Conservation (phyloP, 2,113 vertebrate genomes). For the Mormoops blainvillei region DNA sequence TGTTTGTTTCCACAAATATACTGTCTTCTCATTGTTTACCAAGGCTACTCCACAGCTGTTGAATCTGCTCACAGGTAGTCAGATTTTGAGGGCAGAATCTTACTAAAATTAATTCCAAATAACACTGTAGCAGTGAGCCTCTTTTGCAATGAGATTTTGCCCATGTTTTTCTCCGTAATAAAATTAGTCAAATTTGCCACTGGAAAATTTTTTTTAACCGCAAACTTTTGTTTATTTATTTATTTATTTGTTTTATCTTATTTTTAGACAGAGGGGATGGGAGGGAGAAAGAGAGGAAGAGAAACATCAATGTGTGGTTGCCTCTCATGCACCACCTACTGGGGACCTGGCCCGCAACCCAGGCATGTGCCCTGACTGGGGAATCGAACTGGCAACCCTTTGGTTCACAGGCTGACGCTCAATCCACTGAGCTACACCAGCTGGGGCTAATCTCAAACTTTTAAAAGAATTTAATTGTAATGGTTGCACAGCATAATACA, state of each 20-base stretch:
- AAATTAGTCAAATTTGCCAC: constrained; percentile 9
- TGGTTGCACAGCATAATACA: background rate
- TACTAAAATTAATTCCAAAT: background rate
- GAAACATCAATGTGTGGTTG: too few relatives aligned
- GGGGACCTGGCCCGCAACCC: too few relatives aligned
- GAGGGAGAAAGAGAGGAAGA: too few relatives aligned
- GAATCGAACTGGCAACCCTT: too few relatives aligned
- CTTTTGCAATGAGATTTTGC: background rate
- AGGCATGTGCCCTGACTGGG: too few relatives aligned
- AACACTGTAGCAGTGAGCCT: background rate
- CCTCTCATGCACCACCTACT: too few relatives aligned
- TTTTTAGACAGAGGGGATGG: too few relatives aligned
- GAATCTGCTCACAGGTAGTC: background rate
- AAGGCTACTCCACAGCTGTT: background rate
- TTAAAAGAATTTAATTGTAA: background rate
- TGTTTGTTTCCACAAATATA: background rate
- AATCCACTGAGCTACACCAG: too few relatives aligned
- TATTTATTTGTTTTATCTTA: too few relatives aligned
- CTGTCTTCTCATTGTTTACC: background rate
- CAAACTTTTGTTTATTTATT: too few relatives aligned
- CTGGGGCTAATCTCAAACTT: constrained; percentile 14
- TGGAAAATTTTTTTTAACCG: background rate
- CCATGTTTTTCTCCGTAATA: background rate
- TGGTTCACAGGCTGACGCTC: too few relatives aligned
- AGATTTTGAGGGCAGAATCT: background rate